phyloP scores from a whole-genome alignment of 2,113 vertebrate genomes.

The Cricetomys ansorgei region DNA sequence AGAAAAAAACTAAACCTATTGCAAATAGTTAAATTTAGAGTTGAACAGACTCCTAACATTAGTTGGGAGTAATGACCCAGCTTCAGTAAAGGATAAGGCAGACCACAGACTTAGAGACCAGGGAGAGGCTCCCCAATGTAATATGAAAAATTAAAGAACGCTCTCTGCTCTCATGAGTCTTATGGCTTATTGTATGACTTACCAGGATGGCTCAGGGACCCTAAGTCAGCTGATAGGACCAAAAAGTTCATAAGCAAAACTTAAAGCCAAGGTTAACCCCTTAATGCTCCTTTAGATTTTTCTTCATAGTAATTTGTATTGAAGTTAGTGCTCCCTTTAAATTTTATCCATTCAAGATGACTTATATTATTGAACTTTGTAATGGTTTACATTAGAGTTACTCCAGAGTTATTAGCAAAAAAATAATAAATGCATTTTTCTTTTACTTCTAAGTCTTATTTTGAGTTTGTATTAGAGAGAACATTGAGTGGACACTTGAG shows the following conservation, averaged over 20 bases:
- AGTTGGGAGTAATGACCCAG: not conserved
- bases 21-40: not conserved
- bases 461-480: not conserved
- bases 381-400: constrained; percentile 7
- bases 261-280: not conserved
- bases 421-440: not conserved
- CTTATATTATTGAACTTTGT: not conserved
- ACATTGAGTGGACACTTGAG: not conserved
- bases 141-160: constrained; percentile 6
- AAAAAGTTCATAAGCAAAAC: not conserved
- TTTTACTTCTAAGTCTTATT: not conserved
- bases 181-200: not conserved
- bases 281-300: not conserved
- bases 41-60: constrained; percentile 15
- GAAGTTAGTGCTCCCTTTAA: not conserved
- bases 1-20: not conserved
- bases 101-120: not conserved
- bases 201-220: not conserved
- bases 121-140: not conserved
- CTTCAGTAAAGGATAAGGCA: not conserved
- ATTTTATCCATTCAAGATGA: not conserved
- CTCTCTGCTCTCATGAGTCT: not conserved
- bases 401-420: not conserved
- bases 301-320: not conserved
- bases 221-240: not conserved